Percentiles rank a stretch among this genome's conserved stretches.
Conservation (phyloP, 2,888 invertebrate genomes). For the Mesochorus sp. region DNA sequence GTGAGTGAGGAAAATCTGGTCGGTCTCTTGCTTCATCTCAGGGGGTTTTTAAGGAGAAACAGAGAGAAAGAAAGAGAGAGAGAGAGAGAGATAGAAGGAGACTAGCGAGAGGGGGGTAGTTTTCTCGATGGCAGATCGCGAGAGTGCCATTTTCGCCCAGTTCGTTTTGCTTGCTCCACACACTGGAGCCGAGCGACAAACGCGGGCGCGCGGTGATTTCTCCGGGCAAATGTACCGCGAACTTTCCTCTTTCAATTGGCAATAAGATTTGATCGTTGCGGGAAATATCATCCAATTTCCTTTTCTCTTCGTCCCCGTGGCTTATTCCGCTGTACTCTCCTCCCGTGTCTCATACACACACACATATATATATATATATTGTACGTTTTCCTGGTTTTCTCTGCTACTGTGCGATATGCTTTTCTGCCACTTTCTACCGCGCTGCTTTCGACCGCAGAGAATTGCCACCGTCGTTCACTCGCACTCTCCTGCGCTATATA, state of each 20-base stretch:
- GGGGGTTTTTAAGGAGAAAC: conserved; percentile 18
- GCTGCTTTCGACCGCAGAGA: conserved; percentile 58
- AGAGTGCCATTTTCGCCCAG: conserved; percentile 69
- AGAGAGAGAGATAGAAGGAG: conserved; percentile 56
- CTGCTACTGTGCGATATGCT: conserved; percentile 57
- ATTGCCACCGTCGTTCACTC: conserved; percentile 65
- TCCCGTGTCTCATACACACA: too few species aligned
- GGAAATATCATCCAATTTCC: conserved; percentile 81
- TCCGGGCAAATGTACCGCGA: conserved; percentile 78
- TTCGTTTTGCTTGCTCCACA: conserved; percentile 68
- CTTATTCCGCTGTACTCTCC: conserved; percentile 44
- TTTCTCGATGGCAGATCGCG: conserved; percentile 67
- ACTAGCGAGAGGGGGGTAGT: conserved; percentile 54
- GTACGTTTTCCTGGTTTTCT: conserved; percentile 43
- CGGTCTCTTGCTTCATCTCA: not conserved
- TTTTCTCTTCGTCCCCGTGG: conserved; percentile 72
- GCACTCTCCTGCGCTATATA: conserved; percentile 9
- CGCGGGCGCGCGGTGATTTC: conserved; percentile 72
- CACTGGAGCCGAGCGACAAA: conserved; percentile 54
- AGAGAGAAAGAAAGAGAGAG: conserved; percentile 10
- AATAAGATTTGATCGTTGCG: conserved; percentile 81
- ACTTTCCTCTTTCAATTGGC: conserved; percentile 80
- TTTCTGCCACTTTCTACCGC: conserved; percentile 40
- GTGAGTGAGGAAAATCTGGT: conserved; percentile 17
- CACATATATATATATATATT: too few species aligned